Base-by-base conservation (phyloP, 2,888 invertebrate genomes). In the Lacanobia oleracea region DNA sequence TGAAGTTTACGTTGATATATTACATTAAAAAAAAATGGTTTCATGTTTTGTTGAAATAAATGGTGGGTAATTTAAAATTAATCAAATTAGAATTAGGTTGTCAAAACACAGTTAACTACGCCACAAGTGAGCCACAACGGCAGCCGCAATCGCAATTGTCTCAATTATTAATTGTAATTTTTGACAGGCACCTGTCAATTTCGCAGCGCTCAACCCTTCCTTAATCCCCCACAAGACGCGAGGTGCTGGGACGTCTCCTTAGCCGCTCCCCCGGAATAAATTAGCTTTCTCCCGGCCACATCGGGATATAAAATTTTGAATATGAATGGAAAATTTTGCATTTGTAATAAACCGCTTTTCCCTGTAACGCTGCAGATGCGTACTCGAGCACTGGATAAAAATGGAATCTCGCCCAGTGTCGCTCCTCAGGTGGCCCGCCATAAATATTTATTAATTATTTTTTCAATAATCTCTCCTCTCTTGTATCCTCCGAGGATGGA, bases 271-370 rank as follows among this genome's bases (percentile, higher is more conserved):
- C 87, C 94, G 92, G 97, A 97, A 97, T 97, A 97, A 97, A 97
- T 97, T 97, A 97, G 97, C 97, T 96, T 95, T 96, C 96, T 97
- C 96, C 96, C 94, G 93, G 92, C 95, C 96, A 97, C 97, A 96
- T 96, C 93, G 97, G 97, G 97, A 97, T 97, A 97, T 97, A 97
- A 98, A 98, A 98, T 98, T 98, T 98, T 97, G 98, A 98, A 98
- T 98, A 98, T 98, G 98, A 98, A 98, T 98, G 97, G 97, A 97
- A 97, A 97, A 97, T 97, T 98, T 98, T 97, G 97, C 97, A 98
- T 98, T 97, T 97, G 97, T 97, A 97, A 98, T 97, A 97, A 97
- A 97, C 96, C 97, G 96, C 96, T 96, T 97, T 96, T 95, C 92
- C 93, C 90, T 90, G 92, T 94, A 90, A 90, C 87, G 91, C 91